Evolutionary conservation across 2,888 invertebrate species (phyloP).

Genomic region (Alsophila aescularia): DNA sequence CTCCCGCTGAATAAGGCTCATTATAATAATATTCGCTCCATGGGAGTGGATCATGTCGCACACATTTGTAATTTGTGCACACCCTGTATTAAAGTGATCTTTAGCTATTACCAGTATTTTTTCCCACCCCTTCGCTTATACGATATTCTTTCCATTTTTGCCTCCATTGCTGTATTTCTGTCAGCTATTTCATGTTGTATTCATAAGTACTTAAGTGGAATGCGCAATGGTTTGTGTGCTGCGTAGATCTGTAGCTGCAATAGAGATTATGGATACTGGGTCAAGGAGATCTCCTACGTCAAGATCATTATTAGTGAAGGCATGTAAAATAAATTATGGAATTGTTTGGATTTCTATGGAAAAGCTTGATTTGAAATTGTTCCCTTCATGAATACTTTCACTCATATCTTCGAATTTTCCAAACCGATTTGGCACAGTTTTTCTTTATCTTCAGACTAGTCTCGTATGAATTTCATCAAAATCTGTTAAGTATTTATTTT

Average conservation of each 20-base stretch:
- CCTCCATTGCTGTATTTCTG: conserved; percentile 8
- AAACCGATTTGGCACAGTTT: too few relatives aligned
- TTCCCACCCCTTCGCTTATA: conserved; percentile 1
- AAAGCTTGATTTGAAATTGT: too few relatives aligned
- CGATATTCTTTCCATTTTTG: not conserved
- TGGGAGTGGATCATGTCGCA: conserved; percentile 71
- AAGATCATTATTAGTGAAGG: conserved; percentile 19
- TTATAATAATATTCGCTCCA: conserved; percentile 56
- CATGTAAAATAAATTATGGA: not conserved
- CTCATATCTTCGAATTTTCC: too few relatives aligned
- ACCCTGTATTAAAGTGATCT: conserved; percentile 67
- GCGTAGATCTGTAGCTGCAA: not conserved
- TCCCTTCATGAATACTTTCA: too few relatives aligned
- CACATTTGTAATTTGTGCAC: conserved; percentile 70
- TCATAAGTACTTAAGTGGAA: not conserved
- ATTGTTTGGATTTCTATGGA: conserved; percentile 6
- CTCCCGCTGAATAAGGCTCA: conserved; percentile 79
- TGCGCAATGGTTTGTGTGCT: conserved; percentile 27
- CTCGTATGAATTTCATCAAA: too few relatives aligned
- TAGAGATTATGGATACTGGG: not conserved
- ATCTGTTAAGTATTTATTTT: too few relatives aligned
- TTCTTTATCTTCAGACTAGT: too few relatives aligned
- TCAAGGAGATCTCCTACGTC: conserved; percentile 49
- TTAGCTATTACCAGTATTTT: conserved; percentile 19
- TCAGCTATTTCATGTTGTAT: too few relatives aligned